phyloP scores from a whole-genome alignment of 2,113 vertebrate species.

The Percina caprodes region DNA sequence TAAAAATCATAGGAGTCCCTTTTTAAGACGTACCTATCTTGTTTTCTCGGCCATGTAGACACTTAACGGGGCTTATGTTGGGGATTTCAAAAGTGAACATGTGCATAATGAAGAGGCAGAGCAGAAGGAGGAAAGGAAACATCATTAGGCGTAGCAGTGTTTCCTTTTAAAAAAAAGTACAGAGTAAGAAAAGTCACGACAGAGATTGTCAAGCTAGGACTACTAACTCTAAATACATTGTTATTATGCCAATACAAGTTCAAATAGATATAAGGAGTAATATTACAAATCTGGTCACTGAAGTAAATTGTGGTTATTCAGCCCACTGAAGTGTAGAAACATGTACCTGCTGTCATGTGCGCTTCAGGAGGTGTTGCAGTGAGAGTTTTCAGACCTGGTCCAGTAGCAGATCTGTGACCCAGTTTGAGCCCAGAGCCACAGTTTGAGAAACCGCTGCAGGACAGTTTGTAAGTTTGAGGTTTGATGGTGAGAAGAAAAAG shows the following conservation, averaged over 20 bases:
- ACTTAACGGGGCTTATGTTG: not conserved
- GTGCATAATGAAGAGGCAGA: not conserved
- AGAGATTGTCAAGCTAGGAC: no score
- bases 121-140: not conserved
- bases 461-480: slow-evolving; percentile 2
- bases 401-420: slow-evolving; percentile 15
- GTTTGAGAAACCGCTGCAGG: not conserved
- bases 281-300: not conserved
- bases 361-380: not conserved
- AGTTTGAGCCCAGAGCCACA: not conserved
- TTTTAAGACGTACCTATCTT: not conserved
- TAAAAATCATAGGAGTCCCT: slow-evolving; percentile 5
- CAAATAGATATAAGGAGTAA: not conserved
- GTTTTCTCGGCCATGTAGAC: not conserved
- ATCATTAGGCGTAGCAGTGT: no score
- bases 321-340: not conserved
- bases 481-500: not conserved
- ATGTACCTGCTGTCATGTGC: not conserved
- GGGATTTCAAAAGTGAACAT: not conserved
- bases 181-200: no score
- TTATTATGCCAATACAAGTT: not conserved
- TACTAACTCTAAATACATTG: no score
- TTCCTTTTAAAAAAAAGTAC: not conserved
- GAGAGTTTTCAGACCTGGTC: slow-evolving; percentile 1
- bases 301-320: not conserved